Conservation (phyloP, 2,113 vertebrate species). For the Cavia porcellus region DNA sequence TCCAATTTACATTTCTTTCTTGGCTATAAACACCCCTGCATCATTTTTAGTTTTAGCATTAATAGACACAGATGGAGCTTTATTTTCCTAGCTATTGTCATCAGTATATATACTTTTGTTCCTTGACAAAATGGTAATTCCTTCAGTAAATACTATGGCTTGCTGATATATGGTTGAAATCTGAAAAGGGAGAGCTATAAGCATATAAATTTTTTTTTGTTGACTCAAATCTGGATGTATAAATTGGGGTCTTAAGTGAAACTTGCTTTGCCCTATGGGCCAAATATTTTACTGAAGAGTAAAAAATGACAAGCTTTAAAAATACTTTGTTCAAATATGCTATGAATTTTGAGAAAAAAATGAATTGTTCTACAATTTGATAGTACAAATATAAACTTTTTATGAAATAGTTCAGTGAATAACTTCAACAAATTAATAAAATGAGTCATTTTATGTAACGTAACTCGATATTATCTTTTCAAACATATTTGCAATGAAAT, state of each 20-base stretch:
- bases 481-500: not conserved
- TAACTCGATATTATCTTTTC: not conserved
- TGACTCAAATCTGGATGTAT: conserved; percentile 26
- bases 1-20: conserved; percentile 62
- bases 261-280: conserved; percentile 5
- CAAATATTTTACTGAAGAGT: not conserved
- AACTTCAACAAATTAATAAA: not conserved
- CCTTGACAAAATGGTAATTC: conserved; percentile 55
- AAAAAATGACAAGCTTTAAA: conserved; percentile 17
- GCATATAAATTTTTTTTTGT: conserved; percentile 32
- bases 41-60: conserved; percentile 5
- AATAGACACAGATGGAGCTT: not conserved
- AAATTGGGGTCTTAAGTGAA: conserved; percentile 32
- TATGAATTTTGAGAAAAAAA: conserved; percentile 19
- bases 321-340: not conserved
- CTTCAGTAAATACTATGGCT: conserved; percentile 34
- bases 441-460: not conserved
- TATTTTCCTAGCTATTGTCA: conserved; percentile 33
- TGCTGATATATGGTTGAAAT: conserved; percentile 53
- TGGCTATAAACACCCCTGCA: not conserved
- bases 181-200: not conserved
- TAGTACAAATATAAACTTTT: not conserved
- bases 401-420: not conserved
- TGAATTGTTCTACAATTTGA: not conserved
- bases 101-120: not conserved